Conservation (phyloP, 2,797 vertebrate species). For the Macroramphosus scolopax region DNA sequence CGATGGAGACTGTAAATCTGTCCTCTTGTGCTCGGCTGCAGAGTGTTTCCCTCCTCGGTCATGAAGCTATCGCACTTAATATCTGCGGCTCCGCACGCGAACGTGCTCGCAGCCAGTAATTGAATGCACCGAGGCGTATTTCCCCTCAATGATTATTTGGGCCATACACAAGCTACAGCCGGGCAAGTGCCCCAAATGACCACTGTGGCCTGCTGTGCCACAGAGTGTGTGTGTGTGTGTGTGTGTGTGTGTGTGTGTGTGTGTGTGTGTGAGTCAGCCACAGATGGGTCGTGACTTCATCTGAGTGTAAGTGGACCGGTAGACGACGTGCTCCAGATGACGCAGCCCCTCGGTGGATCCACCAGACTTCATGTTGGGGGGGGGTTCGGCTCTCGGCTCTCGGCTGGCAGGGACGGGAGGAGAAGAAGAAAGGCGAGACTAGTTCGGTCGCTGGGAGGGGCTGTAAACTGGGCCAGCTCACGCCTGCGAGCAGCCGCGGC, state of each 20-base stretch:
- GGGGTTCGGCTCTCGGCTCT: too few species aligned
- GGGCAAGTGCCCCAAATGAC: slow-evolving; percentile 41
- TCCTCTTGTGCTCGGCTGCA: not conserved
- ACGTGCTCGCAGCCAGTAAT: slow-evolving; percentile 37
- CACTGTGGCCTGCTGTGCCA: slow-evolving; percentile 28
- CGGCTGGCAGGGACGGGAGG: slow-evolving; percentile 16
- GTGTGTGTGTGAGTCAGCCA: slow-evolving; percentile 20
- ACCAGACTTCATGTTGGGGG: too few species aligned
- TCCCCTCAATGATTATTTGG: slow-evolving; percentile 51
- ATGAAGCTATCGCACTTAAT: slow-evolving; percentile 12
- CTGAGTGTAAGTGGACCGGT: slow-evolving; percentile 25
- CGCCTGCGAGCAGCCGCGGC: slow-evolving; percentile 66
- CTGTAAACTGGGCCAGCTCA: slow-evolving; percentile 73
- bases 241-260: slow-evolving; percentile 15
- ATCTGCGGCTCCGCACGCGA: slow-evolving; percentile 26
- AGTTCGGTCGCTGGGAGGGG: slow-evolving; percentile 52
- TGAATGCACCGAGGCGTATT: slow-evolving; percentile 46
- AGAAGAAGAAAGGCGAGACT: slow-evolving; percentile 37
- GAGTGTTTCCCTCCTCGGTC: slow-evolving; percentile 10
- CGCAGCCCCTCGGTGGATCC: slow-evolving; percentile 13
- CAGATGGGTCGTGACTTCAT: slow-evolving; percentile 44
- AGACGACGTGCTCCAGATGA: slow-evolving; percentile 16
- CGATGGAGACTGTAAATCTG: too few species aligned
- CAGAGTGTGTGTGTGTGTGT: slow-evolving; percentile 22
- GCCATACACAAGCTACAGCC: slow-evolving; percentile 20